Conservation (phyloP, 2,113 vertebrate genomes). For the Pantherophis guttatus region DNA sequence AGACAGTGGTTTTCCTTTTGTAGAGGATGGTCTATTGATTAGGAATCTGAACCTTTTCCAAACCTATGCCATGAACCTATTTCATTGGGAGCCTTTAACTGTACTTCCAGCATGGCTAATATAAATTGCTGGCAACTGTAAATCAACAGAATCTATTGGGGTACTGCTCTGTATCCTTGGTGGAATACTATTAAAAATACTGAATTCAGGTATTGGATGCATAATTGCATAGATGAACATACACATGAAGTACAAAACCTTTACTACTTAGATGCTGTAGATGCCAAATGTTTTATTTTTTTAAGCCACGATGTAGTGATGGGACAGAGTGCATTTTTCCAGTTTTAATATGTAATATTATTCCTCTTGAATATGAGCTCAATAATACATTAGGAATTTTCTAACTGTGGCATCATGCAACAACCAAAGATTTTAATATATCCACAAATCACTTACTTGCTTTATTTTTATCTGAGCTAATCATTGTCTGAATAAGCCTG, state of each 20-base stretch:
- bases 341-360: neutral
- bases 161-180: neutral
- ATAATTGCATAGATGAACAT: neutral
- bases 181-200: neutral
- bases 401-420: neutral
- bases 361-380: neutral
- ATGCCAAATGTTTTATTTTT: neutral
- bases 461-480: neutral
- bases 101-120: neutral
- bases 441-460: neutral
- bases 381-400: neutral
- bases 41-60: neutral
- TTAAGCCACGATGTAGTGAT: neutral
- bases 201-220: neutral
- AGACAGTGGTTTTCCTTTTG: neutral
- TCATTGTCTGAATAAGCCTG: neutral
- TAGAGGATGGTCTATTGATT: neutral
- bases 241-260: neutral
- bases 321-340: neutral
- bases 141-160: neutral
- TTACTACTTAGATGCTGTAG: neutral
- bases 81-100: neutral
- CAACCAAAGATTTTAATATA: neutral
- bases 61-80: neutral
- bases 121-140: neutral